These are phyloP conservation scores for Montipora efflorescens DNA, from an alignment of 64 coral and sea anemone genomes.

Conservation along the genomic window DNA sequence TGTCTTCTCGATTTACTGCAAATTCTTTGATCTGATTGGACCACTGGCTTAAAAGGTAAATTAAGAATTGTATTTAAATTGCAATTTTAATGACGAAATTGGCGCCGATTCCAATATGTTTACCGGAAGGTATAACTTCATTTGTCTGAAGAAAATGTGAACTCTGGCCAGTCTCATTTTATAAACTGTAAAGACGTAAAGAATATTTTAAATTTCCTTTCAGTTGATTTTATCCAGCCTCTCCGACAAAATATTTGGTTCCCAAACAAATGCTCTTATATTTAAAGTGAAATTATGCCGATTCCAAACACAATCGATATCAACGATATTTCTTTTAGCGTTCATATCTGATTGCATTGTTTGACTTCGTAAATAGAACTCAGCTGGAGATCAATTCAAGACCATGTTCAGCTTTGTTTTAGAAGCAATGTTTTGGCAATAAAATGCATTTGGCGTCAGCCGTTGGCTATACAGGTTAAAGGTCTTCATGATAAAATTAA, in stretches of 20 bases:
- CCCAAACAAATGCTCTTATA: not conserved
- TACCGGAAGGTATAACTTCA: not conserved
- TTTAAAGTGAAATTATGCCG: not conserved
- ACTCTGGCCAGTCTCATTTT: not conserved
- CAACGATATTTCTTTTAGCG: not conserved
- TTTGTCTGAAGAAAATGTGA: not conserved
- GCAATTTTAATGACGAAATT: slow-evolving; percentile 12
- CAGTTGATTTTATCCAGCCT: no score
- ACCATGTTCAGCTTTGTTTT: not conserved
- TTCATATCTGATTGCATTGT: not conserved
- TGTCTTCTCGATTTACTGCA: slow-evolving; percentile 16
- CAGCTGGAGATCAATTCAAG: not conserved
- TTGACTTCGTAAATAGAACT: not conserved
- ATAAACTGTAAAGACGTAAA: no score
- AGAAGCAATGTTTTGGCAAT: not conserved
- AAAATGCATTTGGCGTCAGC: not conserved
- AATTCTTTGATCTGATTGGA: slow-evolving; percentile 31
- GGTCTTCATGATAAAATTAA: no score
- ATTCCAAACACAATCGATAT: not conserved
- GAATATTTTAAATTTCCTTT: no score
- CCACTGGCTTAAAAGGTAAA: not conserved
- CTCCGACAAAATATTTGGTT: not conserved
- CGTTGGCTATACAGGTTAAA: no score
- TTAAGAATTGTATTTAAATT: slow-evolving; percentile 42
- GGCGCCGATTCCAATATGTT: slow-evolving; percentile 2